Evolutionary conservation across 1,140 invertebrate genomes (phyloP).

Genomic region (Magallana angulata): DNA sequence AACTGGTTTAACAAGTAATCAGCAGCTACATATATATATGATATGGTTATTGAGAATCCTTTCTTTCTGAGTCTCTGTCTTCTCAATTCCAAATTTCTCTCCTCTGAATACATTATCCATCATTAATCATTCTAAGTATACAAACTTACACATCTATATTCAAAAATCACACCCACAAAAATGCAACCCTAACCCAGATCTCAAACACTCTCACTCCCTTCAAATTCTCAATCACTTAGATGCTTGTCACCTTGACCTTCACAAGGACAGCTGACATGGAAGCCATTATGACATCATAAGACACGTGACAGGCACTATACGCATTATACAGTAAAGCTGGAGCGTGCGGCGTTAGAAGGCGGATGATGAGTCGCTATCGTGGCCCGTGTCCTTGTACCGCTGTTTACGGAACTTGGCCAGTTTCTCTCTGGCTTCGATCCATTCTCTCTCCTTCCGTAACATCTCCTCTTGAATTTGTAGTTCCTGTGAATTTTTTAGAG

Average conservation of each 20-base stretch:
- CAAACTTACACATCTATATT: too few relatives aligned
- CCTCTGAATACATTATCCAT: too few relatives aligned
- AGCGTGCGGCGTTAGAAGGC: conserved; percentile 46
- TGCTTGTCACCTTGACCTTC: neutral
- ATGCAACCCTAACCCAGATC: too few relatives aligned
- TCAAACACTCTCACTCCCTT: too few relatives aligned
- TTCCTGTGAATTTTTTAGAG: conserved; percentile 69
- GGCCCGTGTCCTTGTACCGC: conserved; percentile 71
- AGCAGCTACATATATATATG: too few relatives aligned
- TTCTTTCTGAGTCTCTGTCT: too few relatives aligned
- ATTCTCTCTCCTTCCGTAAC: conserved; percentile 93
- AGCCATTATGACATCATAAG: conserved; percentile 16
- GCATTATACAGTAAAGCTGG: neutral
- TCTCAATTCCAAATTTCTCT: too few relatives aligned
- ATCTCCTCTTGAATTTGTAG: conserved; percentile 86
- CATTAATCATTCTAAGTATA: too few relatives aligned
- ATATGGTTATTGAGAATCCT: too few relatives aligned
- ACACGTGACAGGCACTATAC: conserved; percentile 13
- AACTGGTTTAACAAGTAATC: too few relatives aligned
- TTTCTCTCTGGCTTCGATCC: conserved; percentile 94
- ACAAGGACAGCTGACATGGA: neutral
- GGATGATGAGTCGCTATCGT: conserved; percentile 66
- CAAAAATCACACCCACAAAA: too few relatives aligned
- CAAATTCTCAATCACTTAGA: neutral
- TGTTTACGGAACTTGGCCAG: conserved; percentile 84